These are phyloP conservation scores for Eciton burchellii DNA, from an alignment of 1,140 invertebrate genomes.

Conservation along the genomic window DNA sequence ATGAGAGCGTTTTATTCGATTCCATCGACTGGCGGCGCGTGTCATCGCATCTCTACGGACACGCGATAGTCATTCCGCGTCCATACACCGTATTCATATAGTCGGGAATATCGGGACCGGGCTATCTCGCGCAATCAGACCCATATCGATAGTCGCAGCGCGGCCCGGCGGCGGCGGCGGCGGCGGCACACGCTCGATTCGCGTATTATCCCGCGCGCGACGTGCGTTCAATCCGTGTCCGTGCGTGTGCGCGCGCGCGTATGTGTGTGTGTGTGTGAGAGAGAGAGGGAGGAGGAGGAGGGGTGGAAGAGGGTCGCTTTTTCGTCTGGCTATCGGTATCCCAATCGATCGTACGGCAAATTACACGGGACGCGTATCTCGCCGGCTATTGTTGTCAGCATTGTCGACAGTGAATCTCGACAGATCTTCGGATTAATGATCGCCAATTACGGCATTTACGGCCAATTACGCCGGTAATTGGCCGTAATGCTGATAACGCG, in stretches of 20 bases:
- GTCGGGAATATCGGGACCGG: constrained; percentile 47
- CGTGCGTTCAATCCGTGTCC: constrained; percentile 53
- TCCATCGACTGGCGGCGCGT: constrained; percentile 48
- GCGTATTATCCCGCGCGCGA: constrained; percentile 49
- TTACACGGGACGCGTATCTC: constrained; percentile 50
- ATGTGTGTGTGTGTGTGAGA: not conserved
- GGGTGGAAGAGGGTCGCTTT: constrained; percentile 10
- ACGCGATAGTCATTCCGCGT: constrained; percentile 37
- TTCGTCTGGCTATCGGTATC: constrained; percentile 49
- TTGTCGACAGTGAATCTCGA: constrained; percentile 58
- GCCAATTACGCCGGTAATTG: constrained; percentile 48
- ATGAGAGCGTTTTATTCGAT: constrained; percentile 55
- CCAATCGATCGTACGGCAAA: constrained; percentile 54
- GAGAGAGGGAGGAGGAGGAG: not conserved
- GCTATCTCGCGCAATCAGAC: constrained; percentile 54
- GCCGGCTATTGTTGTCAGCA: constrained; percentile 49
- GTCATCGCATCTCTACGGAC: constrained; percentile 52
- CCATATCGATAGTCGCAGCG: constrained; percentile 47
- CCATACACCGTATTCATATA: constrained; percentile 48
- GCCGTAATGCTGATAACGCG: constrained; percentile 40
- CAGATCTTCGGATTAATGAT: constrained; percentile 60
- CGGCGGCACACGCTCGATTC: constrained; percentile 50
- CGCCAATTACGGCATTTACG: constrained; percentile 46
- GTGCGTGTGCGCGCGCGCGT: not conserved
- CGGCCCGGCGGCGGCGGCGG: constrained; percentile 14